Base-by-base conservation (phyloP, 1,140 invertebrate genomes). In the Pogonomyrmex barbatus region DNA sequence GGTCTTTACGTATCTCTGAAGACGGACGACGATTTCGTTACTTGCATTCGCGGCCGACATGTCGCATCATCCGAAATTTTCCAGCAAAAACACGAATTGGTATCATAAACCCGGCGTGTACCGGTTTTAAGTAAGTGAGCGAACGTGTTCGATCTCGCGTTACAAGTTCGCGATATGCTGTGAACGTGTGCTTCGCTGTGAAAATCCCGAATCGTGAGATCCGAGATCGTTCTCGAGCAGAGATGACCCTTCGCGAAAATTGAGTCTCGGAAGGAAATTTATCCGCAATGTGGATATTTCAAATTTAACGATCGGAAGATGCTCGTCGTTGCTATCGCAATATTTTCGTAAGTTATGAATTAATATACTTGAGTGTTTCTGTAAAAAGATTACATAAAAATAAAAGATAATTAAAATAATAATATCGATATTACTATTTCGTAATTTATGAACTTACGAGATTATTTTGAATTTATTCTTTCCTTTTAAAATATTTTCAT, bases 21-120 rank as follows among this genome's bases (percentile, higher is more conserved):
- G 85, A 56, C 85, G 62, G 24, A 24, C 54, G 76, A 73, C 56
- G 62, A 85, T 73, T 85, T 88, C 86, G 88, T 84, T 81, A 77
- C 70, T 85, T 85, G 88, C 71, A 81, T 62, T 73, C 77, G 73
- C 75, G 12, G 42, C 56, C 68, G 88, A 84, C 85, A 87, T 87
- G 88, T 70, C 75, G 85, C 45, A 81, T 79, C 88, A 56, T 62
- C n/a, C 60, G 88, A 56, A 67, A 63, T 86, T 71, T 56, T 10
- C 17, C 45, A 81, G 63, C 60, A 81, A 78, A 67, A 85, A 85
- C 47, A 63, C 68, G 33, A n/a, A 83, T 62, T 36, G 54, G 4
- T 52, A 17, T 10, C 54, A 47, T 50, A 60, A 86, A 36, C 76
- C n/a, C 60, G 77, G 33, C 36, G 56, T 47, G 56, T 62, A 62